Conservation (phyloP, 2,113 vertebrate species). For the Lepisosteus oculatus region DNA sequence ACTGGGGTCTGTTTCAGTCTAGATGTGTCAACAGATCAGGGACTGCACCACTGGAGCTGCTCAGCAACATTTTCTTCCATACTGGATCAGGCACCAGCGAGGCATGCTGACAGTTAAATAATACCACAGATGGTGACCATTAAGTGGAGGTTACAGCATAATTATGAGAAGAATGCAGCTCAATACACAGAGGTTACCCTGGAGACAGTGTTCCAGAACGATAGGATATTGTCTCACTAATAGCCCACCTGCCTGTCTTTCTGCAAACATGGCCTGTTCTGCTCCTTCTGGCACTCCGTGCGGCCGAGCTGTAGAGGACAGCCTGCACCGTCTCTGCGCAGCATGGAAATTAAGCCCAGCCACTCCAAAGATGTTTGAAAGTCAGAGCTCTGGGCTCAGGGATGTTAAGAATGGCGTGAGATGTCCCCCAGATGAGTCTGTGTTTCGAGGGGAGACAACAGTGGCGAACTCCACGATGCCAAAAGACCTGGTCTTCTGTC, state of each 20-base stretch:
- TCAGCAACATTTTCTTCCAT: conserved; percentile 28
- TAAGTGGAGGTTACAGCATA: conserved; percentile 20
- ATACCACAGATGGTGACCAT: conserved; percentile 39
- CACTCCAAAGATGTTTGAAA: conserved; percentile 46
- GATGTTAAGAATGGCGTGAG: background rate
- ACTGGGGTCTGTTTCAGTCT: too few relatives aligned
- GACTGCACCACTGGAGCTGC: conserved; percentile 29
- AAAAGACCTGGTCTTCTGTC: too few relatives aligned
- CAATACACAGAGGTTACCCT: conserved; percentile 17
- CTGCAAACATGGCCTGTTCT: conserved; percentile 8
- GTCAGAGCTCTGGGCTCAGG: conserved; percentile 27
- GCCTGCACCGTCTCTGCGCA: background rate
- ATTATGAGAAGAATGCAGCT: conserved; percentile 27
- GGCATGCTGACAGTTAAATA: conserved; percentile 36
- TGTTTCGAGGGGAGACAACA: too few relatives aligned
- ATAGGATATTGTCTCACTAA: conserved; percentile 16
- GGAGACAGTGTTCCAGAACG: conserved; percentile 1
- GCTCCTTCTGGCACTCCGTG: conserved; percentile 24
- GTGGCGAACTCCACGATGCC: too few relatives aligned
- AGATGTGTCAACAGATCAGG: conserved; percentile 15
- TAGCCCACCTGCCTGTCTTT: conserved; percentile 38
- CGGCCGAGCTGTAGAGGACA: conserved; percentile 25
- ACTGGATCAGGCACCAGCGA: conserved; percentile 17
- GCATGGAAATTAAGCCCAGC: conserved; percentile 3
- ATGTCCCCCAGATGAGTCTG: too few relatives aligned